Base-by-base conservation (phyloP, 2,888 invertebrate species). In the Apeira syringaria region DNA sequence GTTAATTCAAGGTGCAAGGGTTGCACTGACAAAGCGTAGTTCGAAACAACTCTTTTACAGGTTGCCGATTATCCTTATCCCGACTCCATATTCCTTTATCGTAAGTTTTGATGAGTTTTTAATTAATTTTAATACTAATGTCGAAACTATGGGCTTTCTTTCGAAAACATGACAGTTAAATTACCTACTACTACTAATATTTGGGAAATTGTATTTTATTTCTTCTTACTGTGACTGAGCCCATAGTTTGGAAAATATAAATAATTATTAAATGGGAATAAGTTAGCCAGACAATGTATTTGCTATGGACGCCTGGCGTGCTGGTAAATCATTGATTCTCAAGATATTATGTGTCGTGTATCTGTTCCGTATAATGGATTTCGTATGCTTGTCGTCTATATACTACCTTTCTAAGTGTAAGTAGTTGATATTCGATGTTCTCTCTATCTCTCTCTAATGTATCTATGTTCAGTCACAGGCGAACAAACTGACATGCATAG, bases 11-110 rank as follows among this genome's bases (percentile, higher is more conserved):
- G 45, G 56, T 50, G 30, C 32, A 34, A 32, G 39, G 44, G 39
- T 34, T 38, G 48, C 47, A 61, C 54, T 54, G 42, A 53, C 40
- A 60, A 40, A 61, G 64, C 40, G 59, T 50, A 46, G 59, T 47
- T 48, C 53, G 72, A 63, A 73, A 73, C 59, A 68, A 66, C 63
- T 74, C 51, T 66, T 47, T 82, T 79, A 61, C 85, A 85, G 85
- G 80, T 81, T 68, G 79, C 74, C 72, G 73, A 68, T 61, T 39
- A 46, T 62, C 74, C 75, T 61, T 26, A 9, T 65, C 74, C 68
- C 32, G 10, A 55, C 42, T 50, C 45, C 50, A 51, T 47, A 40
- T 43, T 47, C 58, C 52, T 17, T 31, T 9, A 2, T 8, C 2
- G 9, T 9, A 9, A 22, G n/a, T 3, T n/a, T n/a, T 22, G n/a